Evolutionary conservation across 2,888 invertebrate species (phyloP), one percentile per base, ranked within the genome.

Genomic region (Eilema depressum): DNA sequence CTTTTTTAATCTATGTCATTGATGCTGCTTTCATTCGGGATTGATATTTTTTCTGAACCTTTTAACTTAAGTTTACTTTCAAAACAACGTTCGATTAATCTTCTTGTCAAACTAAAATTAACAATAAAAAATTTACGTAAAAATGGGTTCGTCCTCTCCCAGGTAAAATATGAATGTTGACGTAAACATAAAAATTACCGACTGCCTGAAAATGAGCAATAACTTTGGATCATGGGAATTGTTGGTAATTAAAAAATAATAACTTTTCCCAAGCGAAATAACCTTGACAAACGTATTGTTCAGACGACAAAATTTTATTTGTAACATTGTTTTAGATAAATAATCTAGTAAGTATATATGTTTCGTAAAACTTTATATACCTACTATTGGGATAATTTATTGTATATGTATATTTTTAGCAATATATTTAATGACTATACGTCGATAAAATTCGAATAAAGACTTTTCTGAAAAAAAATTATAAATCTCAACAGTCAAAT

Each of bases 11-110:
- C 74, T 53, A n/a, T 30, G 41, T 57, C 53, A 53, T 68, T 56
- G 53, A 28, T 17, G 61, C 53, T 74, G 78, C 71, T 70, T 68
- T 68, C 71, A 74, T 72, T 37, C 33, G 26, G 57, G 23, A 4
- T 57, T 56, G 4, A 23, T 26, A 25, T 28, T 63, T 10, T 23
- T 47, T 37, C 23, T 37, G 30, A 37, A 8, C 11, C 20, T 28
- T 28, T 28, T n/a, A 10, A n/a, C 17, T 20, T 30, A 0, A 28
- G 25, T 30, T 61, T 61, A 61, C 30, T 20, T 30, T 11, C 11
- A n/a, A 25, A 30, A 26, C 8, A 14, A 5, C 3, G n/a, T 28
- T 17, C 2, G 8, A 64, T 5, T 53, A 53, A 25, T 64, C 47
- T 8, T 12, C 47, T 64, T 28, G 5, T 3, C 28, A 41, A 25